Base-by-base conservation (phyloP, 2,888 invertebrate species). In the Erannis defoliaria region DNA sequence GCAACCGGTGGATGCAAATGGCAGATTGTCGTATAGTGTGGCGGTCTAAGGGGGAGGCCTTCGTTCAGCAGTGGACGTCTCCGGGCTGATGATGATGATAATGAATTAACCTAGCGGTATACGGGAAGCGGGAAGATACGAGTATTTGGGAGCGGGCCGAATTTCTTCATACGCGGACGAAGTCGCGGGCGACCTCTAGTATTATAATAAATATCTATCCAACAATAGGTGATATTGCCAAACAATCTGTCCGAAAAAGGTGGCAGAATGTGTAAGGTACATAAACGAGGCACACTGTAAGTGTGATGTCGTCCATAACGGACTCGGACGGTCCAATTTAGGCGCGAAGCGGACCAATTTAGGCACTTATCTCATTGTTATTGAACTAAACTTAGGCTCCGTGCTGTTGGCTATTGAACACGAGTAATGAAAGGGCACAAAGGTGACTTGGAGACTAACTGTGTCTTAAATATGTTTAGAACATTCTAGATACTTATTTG, bases 281-380 rank as follows among this genome's bases (percentile, higher is more conserved):
- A 64, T 33, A 66, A 59, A 62, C 21, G 51, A 64, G 67, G 46
- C 29, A 29, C 50, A 42, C 42, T 58, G 53, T 50, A 66, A 62
- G 70, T 68, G 70, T 70, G 68, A 70, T 62, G 58, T 50, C 23
- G 19, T 43, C 70, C 59, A 55, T 64, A 55, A 60, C 37, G 61
- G 70, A 49, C 38, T 26, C 37, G 18, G 54, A 38, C 43, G 45
- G 38, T 33, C 68, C 66, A 64, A 60, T 64, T 70, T 68, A 43
- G 68, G 65, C 18, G 26, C 45, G 48, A 48, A 62, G 42, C 53
- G 55, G 38, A 8, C 68, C 68, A 67, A 64, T 64, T 70, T 68
- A 40, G 67, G 65, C 12, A 14, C 55, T 55, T 54, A 67, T 70
- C 64, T 62, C 62, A 68, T 70, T 70, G 68, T 68, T 68, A 67